These are phyloP conservation scores for Orussus abietinus DNA, from an alignment of 1,140 invertebrate species.

Conservation along the genomic window DNA sequence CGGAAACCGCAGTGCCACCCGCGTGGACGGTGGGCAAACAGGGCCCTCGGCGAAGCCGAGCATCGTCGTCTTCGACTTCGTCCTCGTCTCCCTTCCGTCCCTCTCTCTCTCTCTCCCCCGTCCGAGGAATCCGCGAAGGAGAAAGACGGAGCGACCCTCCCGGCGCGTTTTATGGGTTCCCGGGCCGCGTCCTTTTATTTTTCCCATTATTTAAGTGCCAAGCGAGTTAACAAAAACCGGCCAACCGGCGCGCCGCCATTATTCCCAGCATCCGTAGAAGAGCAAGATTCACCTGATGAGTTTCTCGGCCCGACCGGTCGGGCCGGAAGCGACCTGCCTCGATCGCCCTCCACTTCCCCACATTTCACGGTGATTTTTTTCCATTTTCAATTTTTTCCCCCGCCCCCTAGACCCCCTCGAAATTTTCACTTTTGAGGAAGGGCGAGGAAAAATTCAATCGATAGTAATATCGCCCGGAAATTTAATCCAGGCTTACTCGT, in stretches of 20 bases:
- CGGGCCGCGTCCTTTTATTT: constrained; percentile 25
- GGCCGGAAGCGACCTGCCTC: neutral
- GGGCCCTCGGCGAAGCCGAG: neutral
- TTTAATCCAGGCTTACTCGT: too few relatives aligned
- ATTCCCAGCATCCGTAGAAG: constrained; percentile 20
- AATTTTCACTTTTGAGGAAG: too few relatives aligned
- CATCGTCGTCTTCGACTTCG: too few relatives aligned
- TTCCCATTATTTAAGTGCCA: constrained; percentile 27
- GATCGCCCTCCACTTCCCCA: constrained; percentile 2
- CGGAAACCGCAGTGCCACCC: constrained; percentile 22
- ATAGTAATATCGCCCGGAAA: too few relatives aligned
- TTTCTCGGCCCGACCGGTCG: constrained; percentile 17
- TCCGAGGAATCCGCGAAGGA: neutral
- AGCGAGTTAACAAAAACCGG: constrained; percentile 26
- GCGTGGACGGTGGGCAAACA: constrained; percentile 15
- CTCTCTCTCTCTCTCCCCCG: too few relatives aligned
- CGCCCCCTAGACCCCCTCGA: too few relatives aligned
- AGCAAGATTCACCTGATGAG: constrained; percentile 18
- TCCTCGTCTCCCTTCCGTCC: too few relatives aligned
- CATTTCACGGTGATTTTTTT: neutral
- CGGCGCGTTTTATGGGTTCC: constrained; percentile 23
- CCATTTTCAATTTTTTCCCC: too few relatives aligned
- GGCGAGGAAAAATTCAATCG: too few relatives aligned
- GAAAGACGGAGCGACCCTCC: constrained; percentile 7
- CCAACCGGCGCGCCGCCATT: constrained; percentile 17